Evolutionary conservation across 53 echinoderm and acorn worm genomes (phyloP).

Genomic region (Temnopleurus reevesii): DNA sequence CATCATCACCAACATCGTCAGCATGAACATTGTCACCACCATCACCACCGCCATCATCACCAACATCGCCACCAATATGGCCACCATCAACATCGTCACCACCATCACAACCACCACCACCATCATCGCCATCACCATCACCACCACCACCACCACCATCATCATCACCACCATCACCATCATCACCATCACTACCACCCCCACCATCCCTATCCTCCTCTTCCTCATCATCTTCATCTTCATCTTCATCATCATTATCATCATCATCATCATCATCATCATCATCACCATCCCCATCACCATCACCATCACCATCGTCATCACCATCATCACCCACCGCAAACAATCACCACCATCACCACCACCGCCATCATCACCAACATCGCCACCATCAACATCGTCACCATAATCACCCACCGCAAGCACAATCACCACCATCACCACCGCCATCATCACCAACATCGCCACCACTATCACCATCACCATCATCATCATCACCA

Average conservation of each 20-base stretch:
- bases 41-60: not conserved
- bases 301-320: not conserved
- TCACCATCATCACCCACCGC: not conserved
- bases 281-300: not conserved
- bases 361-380: slow-evolving; percentile 7
- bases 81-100: not conserved
- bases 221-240: not conserved
- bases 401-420: not conserved
- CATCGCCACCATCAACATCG: not conserved
- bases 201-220: no score
- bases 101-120: not conserved
- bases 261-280: not conserved
- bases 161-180: not conserved
- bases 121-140: not conserved
- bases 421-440: not conserved
- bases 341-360: not conserved
- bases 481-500: slow-evolving; percentile 26
- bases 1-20: not conserved
- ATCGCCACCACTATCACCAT: slow-evolving; percentile 5
- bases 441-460: not conserved
- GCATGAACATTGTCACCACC: not conserved
- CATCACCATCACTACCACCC: slow-evolving; percentile 5
- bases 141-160: not conserved
- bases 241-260: not conserved
- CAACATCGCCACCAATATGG: no score